These are phyloP conservation scores for Herpetotheres cachinnans DNA, from an alignment of 2,113 vertebrate species.

Conservation along the genomic window DNA sequence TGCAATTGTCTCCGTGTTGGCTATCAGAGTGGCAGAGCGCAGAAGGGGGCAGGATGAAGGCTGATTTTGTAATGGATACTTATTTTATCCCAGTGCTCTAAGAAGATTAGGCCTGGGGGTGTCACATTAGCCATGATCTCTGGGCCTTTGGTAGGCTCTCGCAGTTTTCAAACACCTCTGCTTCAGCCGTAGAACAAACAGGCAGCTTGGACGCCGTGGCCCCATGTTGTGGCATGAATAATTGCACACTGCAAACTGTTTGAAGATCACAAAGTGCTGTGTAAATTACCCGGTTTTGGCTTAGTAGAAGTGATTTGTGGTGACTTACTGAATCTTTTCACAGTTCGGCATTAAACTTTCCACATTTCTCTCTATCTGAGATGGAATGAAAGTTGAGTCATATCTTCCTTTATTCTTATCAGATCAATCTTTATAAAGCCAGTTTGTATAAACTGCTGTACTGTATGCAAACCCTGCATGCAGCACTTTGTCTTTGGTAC, in stretches of 20 bases:
- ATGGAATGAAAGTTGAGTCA: slow-evolving; percentile 41
- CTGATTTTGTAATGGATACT: slow-evolving; percentile 98
- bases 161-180: slow-evolving; percentile 86
- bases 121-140: slow-evolving; percentile 97
- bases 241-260: slow-evolving; percentile 78
- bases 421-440: slow-evolving; percentile 40
- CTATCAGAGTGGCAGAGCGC: slow-evolving; percentile 87
- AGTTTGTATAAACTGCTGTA: slow-evolving; percentile 20
- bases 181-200: slow-evolving; percentile 84
- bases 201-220: slow-evolving; percentile 74
- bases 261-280: slow-evolving; percentile 81
- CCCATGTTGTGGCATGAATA: slow-evolving; percentile 85
- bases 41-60: slow-evolving; percentile 89
- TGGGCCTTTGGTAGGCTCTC: slow-evolving; percentile 84
- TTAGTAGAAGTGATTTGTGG: slow-evolving; percentile 75
- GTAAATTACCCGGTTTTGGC: slow-evolving; percentile 80
- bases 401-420: slow-evolving; percentile 57
- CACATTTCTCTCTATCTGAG: slow-evolving; percentile 34
- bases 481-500: neutral
- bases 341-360: slow-evolving; percentile 75
- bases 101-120: slow-evolving; percentile 98
- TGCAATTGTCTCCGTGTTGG: slow-evolving; percentile 90
- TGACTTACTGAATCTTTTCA: slow-evolving; percentile 80
- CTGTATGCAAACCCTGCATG: neutral
- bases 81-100: slow-evolving; percentile 95